Base-by-base conservation (phyloP, 2,888 invertebrate species). In the Pomacea canaliculata region DNA sequence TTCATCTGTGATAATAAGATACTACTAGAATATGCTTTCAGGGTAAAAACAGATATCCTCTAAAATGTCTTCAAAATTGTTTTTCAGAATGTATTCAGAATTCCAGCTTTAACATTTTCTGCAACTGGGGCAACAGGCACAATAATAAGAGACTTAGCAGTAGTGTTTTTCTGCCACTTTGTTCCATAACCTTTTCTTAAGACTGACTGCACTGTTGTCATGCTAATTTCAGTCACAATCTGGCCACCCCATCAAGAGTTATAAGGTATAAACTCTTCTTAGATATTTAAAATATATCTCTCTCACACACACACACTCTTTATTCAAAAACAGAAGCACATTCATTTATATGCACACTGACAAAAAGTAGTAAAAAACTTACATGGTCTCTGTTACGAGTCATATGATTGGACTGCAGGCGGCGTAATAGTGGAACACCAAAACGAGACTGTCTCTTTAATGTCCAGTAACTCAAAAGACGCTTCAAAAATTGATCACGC, bases 381-480 rank as follows among this genome's bases (percentile, higher is more conserved):
- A 89, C 88, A 85, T 88, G 86, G 27, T 89, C 86, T 78, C 87
- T 86, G 71, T 87, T 86, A 27, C 89, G 83, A 51, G 88, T 86
- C 90, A 90, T 90, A 78, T 89, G 89, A 81, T 86, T 90, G 13
- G 91, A 91, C 86, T 97, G 97, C 51, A 97, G 92, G 10, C 98
- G 92, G 67, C 98, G 91, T 78, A 99, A 91, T 78, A 99, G 92
- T 0, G 99, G 99, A 13, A 98, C 98, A 0, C 99, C 99, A 88
- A 98, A 98, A 71, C 99, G 92, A 80, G 95, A 95, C 89, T 97
- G 97, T 1, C 99, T 92, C 91, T 99, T 99, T 67, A 99, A 92
- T 7, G 97, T 98, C 99, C 99, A 99, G 89, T 98, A 99, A 0
- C 97, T 96, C 76, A 98, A 94, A 19, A 99, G 92, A 7, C 97